Conservation (phyloP, 1,140 invertebrate genomes). For the Octopus sinensis region DNA sequence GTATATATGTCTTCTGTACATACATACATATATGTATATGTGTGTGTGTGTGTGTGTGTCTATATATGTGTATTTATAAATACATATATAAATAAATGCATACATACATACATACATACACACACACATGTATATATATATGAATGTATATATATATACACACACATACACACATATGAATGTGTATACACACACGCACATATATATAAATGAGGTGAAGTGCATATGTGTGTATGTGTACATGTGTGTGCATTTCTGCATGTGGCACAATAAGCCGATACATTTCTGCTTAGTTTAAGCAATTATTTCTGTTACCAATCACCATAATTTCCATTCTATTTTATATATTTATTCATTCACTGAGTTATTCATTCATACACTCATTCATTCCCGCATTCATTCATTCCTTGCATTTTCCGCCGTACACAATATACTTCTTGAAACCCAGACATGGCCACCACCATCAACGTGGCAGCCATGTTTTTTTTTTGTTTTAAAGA, state of each 20-base stretch:
- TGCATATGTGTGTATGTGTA: not conserved
- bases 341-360: not conserved
- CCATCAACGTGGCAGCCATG: not conserved
- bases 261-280: not conserved
- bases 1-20: too few relatives aligned
- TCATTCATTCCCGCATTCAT: not conserved
- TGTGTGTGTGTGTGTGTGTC: too few relatives aligned
- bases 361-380: not conserved
- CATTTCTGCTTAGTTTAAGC: not conserved
- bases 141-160: not conserved
- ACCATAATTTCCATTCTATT: not conserved
- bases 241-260: not conserved
- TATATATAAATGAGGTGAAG: not conserved
- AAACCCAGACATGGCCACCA: not conserved
- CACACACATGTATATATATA: not conserved
- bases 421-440: not conserved
- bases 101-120: too few relatives aligned
- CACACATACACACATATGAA: not conserved
- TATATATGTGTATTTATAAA: too few relatives aligned
- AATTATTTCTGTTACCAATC: not conserved
- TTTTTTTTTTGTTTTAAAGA: not conserved
- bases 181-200: not conserved
- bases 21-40: too few relatives aligned
- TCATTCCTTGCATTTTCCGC: not conserved
- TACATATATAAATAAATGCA: too few relatives aligned